Evolutionary conservation across 2,113 vertebrate genomes (phyloP), one percentile per base, ranked within the genome.

Genomic region (Thunnus maccoyii): DNA sequence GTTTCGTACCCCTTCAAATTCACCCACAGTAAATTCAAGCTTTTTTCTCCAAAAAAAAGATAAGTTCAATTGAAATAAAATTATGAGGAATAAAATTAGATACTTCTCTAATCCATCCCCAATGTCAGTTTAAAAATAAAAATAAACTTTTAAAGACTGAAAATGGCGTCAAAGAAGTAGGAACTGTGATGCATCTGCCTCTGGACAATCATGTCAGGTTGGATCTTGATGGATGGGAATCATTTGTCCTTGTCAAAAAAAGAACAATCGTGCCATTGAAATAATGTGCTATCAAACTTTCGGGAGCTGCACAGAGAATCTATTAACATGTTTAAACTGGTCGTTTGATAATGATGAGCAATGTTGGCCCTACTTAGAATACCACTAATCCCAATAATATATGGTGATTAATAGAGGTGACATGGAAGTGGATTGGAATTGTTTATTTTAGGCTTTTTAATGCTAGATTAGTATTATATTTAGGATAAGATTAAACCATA

Each of bases 221-320:
- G 94, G 95, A 96, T 96, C 93, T 95, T 96, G 96, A 97, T 97
- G 96, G 96, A 97, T 96, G 95, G 93, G 94, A 95, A 95, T 96
- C 95, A 94, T 98, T 97, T 97, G 94, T 98, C 96, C 95, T 95
- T 95, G 96, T 97, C 96, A 95, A 92, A 94, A 94, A 95, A 95
- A 87, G 87, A 96, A 94, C 95, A 95, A 96, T 96, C 86, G 92
- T 94, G 93, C 95, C 95, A 93, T 95, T 94, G 95, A 96, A 97
- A 96, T 95, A 94, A 94, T 94, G 44, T 91, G 94, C 95, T 96
- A 95, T 97, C 96, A 96, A 97, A 97, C 92, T 97, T 97, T 96
- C 94, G 95, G 94, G 94, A 95, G 89, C 94, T 77, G 91, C 94
- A 94, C 93, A 95, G 93, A 96, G 93, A 96, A 96, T 96, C 95